A percentile compares a stretch with the other conserved stretches of the same genome.
Evolutionary conservation across 2,797 vertebrate genomes (phyloP).

Genomic region (Characodon lateralis): DNA sequence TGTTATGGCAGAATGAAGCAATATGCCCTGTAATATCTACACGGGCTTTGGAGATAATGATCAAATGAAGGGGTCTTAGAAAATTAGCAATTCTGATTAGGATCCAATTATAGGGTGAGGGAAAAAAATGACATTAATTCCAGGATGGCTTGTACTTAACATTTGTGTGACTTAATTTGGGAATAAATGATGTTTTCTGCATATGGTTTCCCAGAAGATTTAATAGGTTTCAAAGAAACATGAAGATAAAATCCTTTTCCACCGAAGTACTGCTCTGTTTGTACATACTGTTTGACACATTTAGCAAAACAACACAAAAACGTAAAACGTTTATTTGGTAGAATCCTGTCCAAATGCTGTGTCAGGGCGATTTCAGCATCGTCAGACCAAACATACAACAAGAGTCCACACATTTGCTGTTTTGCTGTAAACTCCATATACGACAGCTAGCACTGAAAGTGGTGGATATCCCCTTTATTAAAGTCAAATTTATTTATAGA

Average conservation of each 20-base stretch:
- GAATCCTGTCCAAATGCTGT: not conserved
- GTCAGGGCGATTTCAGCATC: too few relatives aligned
- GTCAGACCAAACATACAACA: too few relatives aligned
- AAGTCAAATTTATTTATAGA: too few relatives aligned
- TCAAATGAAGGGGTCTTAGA: constrained; percentile 80
- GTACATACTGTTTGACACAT: not conserved
- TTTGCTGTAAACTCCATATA: too few relatives aligned
- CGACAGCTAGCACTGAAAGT: too few relatives aligned
- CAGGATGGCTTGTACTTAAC: constrained; percentile 22
- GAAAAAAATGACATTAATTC: constrained; percentile 58
- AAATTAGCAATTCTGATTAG: constrained; percentile 80
- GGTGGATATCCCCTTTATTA: too few relatives aligned
- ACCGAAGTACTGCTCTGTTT: not conserved
- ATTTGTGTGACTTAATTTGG: constrained; percentile 31
- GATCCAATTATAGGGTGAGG: constrained; percentile 74
- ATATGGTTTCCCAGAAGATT: not conserved
- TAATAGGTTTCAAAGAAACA: not conserved
- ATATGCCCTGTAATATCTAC: constrained; percentile 77
- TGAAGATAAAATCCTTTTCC: not conserved
- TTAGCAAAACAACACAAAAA: not conserved
- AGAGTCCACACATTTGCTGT: too few relatives aligned
- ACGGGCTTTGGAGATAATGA: constrained; percentile 80
- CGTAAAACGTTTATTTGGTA: not conserved
- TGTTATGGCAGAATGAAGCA: constrained; percentile 73
- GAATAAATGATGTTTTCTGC: constrained; percentile 16